These are phyloP conservation scores for Phyllostomus hastatus DNA, from an alignment of 2,113 vertebrate genomes.

Conservation along the genomic window DNA sequence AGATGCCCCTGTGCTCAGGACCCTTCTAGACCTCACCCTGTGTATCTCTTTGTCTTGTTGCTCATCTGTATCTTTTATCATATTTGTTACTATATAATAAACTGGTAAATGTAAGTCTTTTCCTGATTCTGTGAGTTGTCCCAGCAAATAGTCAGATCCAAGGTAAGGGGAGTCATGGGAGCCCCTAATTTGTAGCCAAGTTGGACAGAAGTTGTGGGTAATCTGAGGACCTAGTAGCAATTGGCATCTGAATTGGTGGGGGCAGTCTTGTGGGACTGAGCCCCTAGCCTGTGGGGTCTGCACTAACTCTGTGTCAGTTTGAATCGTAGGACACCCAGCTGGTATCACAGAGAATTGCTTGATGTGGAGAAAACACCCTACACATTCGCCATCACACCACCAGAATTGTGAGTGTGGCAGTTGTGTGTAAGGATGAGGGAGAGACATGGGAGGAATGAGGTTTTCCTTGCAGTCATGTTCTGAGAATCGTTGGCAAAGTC, in stretches of 20 bases:
- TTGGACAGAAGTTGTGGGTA: neutral
- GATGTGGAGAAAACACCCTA: rapidly evolving
- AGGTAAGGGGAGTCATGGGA: neutral
- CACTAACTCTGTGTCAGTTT: neutral
- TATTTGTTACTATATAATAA: neutral
- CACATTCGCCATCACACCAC: no score
- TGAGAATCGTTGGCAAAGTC: neutral
- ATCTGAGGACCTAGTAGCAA: neutral
- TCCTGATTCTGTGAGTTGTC: neutral
- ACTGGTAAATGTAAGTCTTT: neutral
- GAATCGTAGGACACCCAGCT: neutral
- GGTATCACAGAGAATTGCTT: neutral
- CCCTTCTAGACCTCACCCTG: no score
- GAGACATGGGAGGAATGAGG: neutral
- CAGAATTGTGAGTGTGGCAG: neutral
- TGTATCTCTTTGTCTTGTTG: neutral
- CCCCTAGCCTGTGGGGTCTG: neutral
- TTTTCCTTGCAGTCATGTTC: neutral
- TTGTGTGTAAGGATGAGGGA: neutral
- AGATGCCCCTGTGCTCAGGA: neutral
- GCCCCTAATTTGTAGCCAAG: neutral
- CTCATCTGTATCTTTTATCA: neutral
- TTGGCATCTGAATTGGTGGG: neutral
- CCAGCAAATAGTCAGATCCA: neutral
- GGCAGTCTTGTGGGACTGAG: neutral